Conservation (phyloP, 1,140 invertebrate genomes). For the Triops longicaudatus region DNA sequence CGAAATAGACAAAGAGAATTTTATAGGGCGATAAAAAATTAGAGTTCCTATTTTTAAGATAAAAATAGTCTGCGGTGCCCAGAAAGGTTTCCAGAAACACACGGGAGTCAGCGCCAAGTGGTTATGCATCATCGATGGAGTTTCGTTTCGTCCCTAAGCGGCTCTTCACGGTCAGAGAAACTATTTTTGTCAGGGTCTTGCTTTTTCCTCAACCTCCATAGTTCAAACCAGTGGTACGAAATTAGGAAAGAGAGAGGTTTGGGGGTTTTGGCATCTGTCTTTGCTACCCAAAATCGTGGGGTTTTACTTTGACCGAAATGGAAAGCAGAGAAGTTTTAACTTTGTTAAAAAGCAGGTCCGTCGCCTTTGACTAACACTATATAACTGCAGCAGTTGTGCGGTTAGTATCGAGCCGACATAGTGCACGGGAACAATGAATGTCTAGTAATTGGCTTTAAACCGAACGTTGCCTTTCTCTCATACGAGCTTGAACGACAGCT, state of each 20-base stretch:
- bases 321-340: background rate
- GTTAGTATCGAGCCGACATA: background rate
- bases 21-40: background rate
- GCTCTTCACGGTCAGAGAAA: constrained; percentile 10
- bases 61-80: background rate
- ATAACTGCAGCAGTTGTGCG: too few relatives aligned
- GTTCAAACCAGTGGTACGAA: background rate
- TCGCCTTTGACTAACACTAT: too few relatives aligned
- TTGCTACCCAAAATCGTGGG: background rate
- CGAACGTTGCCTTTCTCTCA: background rate
- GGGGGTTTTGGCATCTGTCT: background rate
- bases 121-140: background rate
- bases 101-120: background rate
- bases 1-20: background rate
- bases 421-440: background rate
- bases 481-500: background rate
- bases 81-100: background rate
- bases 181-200: background rate
- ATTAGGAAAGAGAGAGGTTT: background rate
- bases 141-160: background rate
- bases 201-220: background rate
- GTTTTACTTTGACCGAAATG: background rate
- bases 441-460: background rate
- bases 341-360: background rate
- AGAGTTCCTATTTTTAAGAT: background rate